Evolutionary conservation across 2,113 vertebrate genomes (phyloP).

Genomic region (Datnioides undecimradiatus): DNA sequence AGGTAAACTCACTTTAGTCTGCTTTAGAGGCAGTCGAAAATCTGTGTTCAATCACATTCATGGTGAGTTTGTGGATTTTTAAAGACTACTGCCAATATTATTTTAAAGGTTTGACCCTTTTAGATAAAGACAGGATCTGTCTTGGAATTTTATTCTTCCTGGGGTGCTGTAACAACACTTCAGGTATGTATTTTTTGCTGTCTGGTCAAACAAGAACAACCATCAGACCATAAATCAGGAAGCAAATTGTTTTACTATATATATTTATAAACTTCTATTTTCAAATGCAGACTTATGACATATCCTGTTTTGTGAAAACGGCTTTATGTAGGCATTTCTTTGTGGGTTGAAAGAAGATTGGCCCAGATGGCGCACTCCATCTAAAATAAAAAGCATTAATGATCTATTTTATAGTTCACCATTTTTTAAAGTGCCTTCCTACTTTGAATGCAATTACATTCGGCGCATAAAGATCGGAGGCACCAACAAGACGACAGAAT

Average conservation of each 20-base stretch:
- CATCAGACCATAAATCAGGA: background rate
- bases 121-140: background rate
- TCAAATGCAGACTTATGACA: background rate
- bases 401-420: slow-evolving; percentile 12
- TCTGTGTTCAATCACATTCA: background rate
- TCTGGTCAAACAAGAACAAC: background rate
- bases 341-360: background rate
- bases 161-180: background rate
- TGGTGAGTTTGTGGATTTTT: background rate
- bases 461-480: background rate
- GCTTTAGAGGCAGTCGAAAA: background rate
- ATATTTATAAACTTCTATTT: too few relatives aligned
- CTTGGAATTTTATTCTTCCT: background rate
- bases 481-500: background rate
- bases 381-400: slow-evolving; percentile 25
- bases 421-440: background rate
- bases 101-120: background rate
- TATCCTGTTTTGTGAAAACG: background rate
- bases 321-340: background rate
- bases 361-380: slow-evolving; percentile 8
- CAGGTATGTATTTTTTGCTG: background rate
- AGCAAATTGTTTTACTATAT: background rate
- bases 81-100: background rate
- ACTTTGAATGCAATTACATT: background rate
- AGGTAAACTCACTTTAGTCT: slow-evolving; percentile 8